Conservation (phyloP, 2,888 invertebrate species). For the Plemyria rubiginata region DNA sequence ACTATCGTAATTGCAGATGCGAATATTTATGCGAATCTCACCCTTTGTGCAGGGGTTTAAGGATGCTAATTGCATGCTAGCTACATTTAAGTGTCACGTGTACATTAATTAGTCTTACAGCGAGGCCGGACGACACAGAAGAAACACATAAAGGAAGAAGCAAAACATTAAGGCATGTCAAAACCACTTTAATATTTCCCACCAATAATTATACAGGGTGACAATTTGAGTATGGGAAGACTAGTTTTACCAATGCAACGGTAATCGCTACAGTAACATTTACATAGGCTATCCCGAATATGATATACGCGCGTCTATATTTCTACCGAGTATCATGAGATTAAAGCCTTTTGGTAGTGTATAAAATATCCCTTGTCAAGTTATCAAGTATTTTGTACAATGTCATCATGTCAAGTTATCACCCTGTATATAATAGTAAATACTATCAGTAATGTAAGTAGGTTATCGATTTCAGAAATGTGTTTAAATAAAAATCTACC, state of each 20-base stretch:
- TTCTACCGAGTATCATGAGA: neutral
- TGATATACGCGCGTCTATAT: too few relatives aligned
- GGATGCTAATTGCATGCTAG: conserved; percentile 44
- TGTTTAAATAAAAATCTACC: too few relatives aligned
- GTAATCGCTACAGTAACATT: too few relatives aligned
- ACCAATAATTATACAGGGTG: neutral
- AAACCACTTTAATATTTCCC: conserved; percentile 1
- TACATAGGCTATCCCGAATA: too few relatives aligned
- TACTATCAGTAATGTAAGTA: too few relatives aligned
- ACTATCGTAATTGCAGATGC: conserved; percentile 39
- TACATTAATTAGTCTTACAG: conserved; percentile 60
- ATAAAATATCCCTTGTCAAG: too few relatives aligned
- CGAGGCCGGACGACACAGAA: conserved; percentile 60
- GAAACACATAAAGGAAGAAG: conserved; percentile 23
- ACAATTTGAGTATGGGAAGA: neutral
- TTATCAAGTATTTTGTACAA: neutral
- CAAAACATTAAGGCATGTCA: conserved; percentile 15
- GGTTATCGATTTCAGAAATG: too few relatives aligned
- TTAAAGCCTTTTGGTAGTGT: too few relatives aligned
- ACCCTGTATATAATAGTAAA: neutral
- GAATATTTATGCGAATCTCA: conserved; percentile 32
- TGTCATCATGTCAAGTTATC: neutral
- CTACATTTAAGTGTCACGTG: conserved; percentile 55
- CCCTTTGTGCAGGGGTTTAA: conserved; percentile 36
- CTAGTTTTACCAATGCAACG: too few relatives aligned